Conservation (phyloP, 2,888 invertebrate genomes). For the Pocota personata region DNA sequence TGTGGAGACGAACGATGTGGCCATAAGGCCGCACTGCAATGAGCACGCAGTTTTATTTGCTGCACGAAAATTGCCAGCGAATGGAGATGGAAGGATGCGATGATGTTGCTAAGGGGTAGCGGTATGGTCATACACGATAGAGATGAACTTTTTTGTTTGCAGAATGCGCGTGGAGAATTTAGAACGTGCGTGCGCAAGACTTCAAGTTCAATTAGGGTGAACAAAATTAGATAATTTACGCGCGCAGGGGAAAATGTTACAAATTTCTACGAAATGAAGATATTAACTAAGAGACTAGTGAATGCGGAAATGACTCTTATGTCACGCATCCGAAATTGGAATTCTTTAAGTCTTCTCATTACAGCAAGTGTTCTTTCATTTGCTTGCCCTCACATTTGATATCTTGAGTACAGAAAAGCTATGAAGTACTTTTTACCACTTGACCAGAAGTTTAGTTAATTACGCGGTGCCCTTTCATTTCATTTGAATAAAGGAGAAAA, state of each 20-base stretch:
- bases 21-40: conserved; percentile 54
- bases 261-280: conserved; percentile 46
- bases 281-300: background rate
- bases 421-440: too few species aligned
- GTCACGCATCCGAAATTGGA: background rate
- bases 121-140: conserved; percentile 57
- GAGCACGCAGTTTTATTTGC: conserved; percentile 69
- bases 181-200: conserved; percentile 56
- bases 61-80: conserved; percentile 52
- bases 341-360: background rate
- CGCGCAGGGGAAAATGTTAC: background rate
- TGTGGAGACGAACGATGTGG: conserved; percentile 12
- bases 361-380: background rate
- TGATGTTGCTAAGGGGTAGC: background rate
- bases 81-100: conserved; percentile 10
- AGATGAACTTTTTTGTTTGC: conserved; percentile 52
- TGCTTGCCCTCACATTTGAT: background rate
- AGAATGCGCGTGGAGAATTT: conserved; percentile 41
- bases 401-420: background rate
- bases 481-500: too few species aligned
- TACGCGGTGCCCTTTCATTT: too few species aligned
- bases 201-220: conserved; percentile 55
- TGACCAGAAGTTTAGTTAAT: too few species aligned
- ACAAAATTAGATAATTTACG: conserved; percentile 48
- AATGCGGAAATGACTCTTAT: background rate